Evolutionary conservation across 2,113 vertebrate species (phyloP).

Genomic region (Cyphomyrus plagiostoma): DNA sequence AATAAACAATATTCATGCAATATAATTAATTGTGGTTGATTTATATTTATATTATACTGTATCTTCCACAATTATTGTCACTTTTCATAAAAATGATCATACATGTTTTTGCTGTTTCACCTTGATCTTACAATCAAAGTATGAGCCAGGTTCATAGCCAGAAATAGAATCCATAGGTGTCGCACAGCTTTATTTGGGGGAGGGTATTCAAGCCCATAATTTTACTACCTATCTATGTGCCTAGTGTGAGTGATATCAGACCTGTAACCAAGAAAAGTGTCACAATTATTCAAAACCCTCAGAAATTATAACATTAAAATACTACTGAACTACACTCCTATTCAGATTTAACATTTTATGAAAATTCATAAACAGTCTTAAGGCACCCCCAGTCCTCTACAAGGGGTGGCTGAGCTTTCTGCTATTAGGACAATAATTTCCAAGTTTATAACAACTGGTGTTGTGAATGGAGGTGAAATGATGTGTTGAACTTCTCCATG

Average conservation of each 20-base stretch:
- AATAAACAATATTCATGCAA: not conserved
- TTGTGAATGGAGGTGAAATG: not conserved
- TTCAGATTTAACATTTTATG: not conserved
- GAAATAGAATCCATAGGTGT: not conserved
- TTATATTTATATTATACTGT: not conserved
- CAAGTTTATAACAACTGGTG: not conserved
- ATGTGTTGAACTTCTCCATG: not conserved
- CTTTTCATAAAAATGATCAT: not conserved
- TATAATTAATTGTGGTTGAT: not conserved
- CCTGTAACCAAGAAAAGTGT: not conserved
- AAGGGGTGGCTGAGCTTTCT: not conserved
- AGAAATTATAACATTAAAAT: not conserved
- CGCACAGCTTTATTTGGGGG: not conserved
- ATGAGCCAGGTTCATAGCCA: not conserved
- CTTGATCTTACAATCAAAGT: not conserved
- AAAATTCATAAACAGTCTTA: not conserved
- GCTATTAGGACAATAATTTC: not conserved
- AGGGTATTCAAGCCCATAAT: not conserved
- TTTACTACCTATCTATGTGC: not conserved
- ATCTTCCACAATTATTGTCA: not conserved
- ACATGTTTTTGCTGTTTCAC: not conserved
- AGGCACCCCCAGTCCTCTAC: not conserved
- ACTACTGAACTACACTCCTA: not conserved
- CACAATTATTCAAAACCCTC: not conserved
- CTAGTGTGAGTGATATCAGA: not conserved